Conservation (phyloP, 2,113 vertebrate genomes). For the Nyctereutes procyonoides region DNA sequence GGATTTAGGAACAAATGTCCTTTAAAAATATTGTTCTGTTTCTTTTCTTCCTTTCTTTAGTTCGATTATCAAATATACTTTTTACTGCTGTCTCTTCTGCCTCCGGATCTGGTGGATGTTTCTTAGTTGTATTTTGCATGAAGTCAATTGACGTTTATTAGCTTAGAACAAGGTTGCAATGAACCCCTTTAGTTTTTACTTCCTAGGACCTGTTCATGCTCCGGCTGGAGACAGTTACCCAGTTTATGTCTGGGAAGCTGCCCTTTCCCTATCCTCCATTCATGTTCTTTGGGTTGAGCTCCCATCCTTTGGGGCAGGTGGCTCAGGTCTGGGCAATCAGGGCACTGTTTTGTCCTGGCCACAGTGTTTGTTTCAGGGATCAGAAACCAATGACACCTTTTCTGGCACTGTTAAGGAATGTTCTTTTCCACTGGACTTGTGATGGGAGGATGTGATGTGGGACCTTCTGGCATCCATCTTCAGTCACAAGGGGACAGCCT, state of each 20-base stretch:
- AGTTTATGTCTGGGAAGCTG: neutral
- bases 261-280: neutral
- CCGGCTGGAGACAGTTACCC: neutral
- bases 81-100: neutral
- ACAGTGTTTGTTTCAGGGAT: neutral
- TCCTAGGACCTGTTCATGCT: neutral
- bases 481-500: neutral
- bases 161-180: neutral
- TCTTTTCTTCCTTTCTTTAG: neutral
- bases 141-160: slow-evolving; percentile 9
- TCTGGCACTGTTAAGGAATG: neutral
- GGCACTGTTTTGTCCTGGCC: neutral
- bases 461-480: neutral
- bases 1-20: neutral
- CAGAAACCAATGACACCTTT: neutral
- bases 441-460: neutral
- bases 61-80: neutral
- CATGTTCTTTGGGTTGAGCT: neutral
- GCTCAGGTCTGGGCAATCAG: neutral
- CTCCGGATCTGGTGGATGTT: neutral
- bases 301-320: neutral
- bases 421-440: neutral
- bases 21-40: neutral
- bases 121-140: neutral
- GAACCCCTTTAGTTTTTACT: neutral